Conservation (phyloP, 2,113 vertebrate species). For the Lepus europaeus region DNA sequence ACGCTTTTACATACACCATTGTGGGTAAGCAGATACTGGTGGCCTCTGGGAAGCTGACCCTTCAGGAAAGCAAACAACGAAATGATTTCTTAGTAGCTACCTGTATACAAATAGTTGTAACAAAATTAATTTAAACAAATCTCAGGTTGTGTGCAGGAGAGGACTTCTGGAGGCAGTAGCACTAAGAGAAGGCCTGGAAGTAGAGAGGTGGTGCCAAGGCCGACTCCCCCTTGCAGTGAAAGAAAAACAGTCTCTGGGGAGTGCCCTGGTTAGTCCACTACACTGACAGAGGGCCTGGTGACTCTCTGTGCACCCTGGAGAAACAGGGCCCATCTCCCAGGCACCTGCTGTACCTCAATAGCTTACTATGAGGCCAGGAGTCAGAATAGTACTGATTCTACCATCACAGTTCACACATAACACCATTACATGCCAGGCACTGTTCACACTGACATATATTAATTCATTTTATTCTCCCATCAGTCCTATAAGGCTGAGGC, state of each 20-base stretch:
- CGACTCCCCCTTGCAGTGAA: not conserved
- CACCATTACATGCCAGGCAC: not conserved
- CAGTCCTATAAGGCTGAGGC: slow-evolving; percentile 31
- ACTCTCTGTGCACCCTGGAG: slow-evolving; percentile 6
- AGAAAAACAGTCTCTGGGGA: not conserved
- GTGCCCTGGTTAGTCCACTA: not conserved
- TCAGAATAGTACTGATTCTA: slow-evolving; percentile 57
- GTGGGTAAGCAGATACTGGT: slow-evolving; percentile 54
- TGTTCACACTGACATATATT: not conserved
- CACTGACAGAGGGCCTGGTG: not conserved
- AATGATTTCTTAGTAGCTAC: slow-evolving; percentile 64
- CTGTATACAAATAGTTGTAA: slow-evolving; percentile 26
- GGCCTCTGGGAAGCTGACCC: slow-evolving; percentile 66
- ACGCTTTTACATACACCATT: slow-evolving; percentile 51
- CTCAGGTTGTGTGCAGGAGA: not conserved
- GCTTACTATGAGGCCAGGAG: not conserved
- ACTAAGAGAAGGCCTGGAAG: not conserved
- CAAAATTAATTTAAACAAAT: slow-evolving; percentile 73
- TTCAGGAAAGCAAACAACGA: slow-evolving; percentile 66
- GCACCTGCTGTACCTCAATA: slow-evolving; percentile 24
- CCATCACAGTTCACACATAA: not conserved
- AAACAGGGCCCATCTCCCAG: slow-evolving; percentile 34
- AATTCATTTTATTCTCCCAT: slow-evolving; percentile 35
- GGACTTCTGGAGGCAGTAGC: not conserved
- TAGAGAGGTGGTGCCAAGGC: not conserved